Evolutionary conservation across 2,888 invertebrate genomes (phyloP).

Genomic region (Hesperia comma): DNA sequence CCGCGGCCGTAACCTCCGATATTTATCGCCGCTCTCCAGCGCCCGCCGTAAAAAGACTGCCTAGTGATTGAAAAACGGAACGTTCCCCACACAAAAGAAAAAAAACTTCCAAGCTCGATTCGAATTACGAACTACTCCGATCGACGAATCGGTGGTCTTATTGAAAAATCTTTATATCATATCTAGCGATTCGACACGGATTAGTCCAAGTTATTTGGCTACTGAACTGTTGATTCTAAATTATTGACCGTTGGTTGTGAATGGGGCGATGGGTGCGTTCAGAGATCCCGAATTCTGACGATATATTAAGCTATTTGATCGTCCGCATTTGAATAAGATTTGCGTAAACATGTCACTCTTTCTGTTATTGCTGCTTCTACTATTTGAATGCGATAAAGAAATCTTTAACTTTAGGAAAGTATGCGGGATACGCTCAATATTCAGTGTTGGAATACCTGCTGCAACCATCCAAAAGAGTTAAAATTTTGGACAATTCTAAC

Average conservation of each 20-base stretch:
- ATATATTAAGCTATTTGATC: conserved; percentile 50
- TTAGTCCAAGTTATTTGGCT: conserved; percentile 73
- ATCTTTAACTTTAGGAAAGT: background rate
- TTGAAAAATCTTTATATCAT: conserved; percentile 67
- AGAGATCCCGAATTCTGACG: conserved; percentile 42
- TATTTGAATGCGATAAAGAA: background rate
- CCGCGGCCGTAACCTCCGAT: conserved; percentile 77
- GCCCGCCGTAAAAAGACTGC: conserved; percentile 69
- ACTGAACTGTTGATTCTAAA: conserved; percentile 75
- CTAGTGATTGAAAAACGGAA: conserved; percentile 75
- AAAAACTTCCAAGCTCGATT: conserved; percentile 30
- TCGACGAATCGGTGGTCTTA: conserved; percentile 62
- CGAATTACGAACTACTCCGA: conserved; percentile 49
- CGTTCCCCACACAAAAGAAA: conserved; percentile 73
- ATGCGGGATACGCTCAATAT: background rate
- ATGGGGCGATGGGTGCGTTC: conserved; percentile 11
- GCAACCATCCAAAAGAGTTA: too few species aligned
- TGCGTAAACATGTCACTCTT: conserved; percentile 62
- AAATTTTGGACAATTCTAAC: too few species aligned
- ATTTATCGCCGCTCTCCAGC: conserved; percentile 73
- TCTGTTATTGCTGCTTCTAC: conserved; percentile 2
- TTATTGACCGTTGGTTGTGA: conserved; percentile 63
- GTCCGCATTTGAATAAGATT: conserved; percentile 60
- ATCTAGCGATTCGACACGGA: conserved; percentile 75
- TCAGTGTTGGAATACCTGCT: too few species aligned